These are phyloP conservation scores for Catharus bicknelli DNA, from an alignment of 2,113 vertebrate genomes.

Conservation along the genomic window DNA sequence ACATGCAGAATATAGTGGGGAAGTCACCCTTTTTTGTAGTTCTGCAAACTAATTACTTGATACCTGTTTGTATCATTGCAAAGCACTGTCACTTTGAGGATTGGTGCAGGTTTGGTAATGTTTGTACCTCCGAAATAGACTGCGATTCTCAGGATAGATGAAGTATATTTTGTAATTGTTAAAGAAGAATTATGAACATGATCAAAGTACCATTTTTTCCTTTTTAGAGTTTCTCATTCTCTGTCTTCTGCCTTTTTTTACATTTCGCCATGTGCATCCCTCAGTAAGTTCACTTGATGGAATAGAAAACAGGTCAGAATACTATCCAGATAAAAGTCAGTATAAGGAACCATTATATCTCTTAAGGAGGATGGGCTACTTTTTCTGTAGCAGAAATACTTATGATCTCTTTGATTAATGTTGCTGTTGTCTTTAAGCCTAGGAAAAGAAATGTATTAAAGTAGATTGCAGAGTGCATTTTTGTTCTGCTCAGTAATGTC, in stretches of 20 bases:
- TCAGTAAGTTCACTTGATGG: not conserved
- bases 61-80: not conserved
- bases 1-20: not conserved
- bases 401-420: not conserved
- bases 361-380: not conserved
- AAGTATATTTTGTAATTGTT: not conserved
- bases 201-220: not conserved
- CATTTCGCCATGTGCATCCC: not conserved
- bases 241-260: not conserved
- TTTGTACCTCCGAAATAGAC: not conserved
- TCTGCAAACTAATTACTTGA: not conserved
- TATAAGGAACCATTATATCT: not conserved
- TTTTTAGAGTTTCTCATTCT: not conserved
- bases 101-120: not conserved
- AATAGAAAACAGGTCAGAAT: not conserved
- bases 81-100: not conserved
- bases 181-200: not conserved
- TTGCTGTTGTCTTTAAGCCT: not conserved
- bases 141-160: not conserved
- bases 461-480: not conserved
- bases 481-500: not conserved
- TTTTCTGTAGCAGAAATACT: not conserved
- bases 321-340: not conserved
- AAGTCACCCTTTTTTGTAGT: not conserved
- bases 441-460: not conserved